Conservation (phyloP, 2,797 vertebrate species). For the Linurgus olivaceus region DNA sequence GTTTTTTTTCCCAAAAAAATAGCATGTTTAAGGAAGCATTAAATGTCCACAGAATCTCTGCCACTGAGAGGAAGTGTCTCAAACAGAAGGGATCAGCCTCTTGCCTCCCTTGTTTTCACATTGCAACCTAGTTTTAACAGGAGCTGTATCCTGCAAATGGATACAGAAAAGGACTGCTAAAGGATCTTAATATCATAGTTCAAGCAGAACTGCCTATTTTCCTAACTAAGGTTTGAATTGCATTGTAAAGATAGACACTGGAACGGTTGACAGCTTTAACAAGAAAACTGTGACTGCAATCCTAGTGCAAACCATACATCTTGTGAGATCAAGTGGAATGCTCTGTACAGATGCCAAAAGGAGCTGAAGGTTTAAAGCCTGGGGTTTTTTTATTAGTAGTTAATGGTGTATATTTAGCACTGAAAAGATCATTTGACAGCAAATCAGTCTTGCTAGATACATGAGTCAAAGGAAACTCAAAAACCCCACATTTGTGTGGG, state of each 20-base stretch:
- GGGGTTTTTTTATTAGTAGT: constrained; percentile 46
- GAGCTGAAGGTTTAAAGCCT: constrained; percentile 47
- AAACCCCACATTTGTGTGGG: background rate
- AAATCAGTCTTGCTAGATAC: constrained; percentile 47
- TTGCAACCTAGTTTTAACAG: background rate
- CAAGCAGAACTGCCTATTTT: constrained; percentile 46
- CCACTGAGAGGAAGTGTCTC: background rate
- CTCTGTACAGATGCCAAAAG: constrained; percentile 64
- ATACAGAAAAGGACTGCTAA: background rate
- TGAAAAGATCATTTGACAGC: constrained; percentile 61
- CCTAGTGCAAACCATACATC: constrained; percentile 61
- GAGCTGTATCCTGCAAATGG: background rate
- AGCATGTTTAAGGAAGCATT: background rate
- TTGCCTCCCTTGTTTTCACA: background rate
- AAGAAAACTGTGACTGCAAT: constrained; percentile 60
- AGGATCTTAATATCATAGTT: constrained; percentile 30
- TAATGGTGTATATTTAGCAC: constrained; percentile 61
- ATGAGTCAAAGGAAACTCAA: constrained; percentile 14
- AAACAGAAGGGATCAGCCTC: constrained; percentile 4
- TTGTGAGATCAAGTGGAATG: constrained; percentile 64
- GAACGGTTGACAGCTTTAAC: constrained; percentile 58
- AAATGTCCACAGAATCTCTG: background rate
- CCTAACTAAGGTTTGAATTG: constrained; percentile 39
- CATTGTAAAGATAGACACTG: constrained; percentile 61
- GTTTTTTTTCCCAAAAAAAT: background rate